Evolutionary conservation across 2,888 invertebrate species (phyloP).

Genomic region (Leptinotarsa juncta): DNA sequence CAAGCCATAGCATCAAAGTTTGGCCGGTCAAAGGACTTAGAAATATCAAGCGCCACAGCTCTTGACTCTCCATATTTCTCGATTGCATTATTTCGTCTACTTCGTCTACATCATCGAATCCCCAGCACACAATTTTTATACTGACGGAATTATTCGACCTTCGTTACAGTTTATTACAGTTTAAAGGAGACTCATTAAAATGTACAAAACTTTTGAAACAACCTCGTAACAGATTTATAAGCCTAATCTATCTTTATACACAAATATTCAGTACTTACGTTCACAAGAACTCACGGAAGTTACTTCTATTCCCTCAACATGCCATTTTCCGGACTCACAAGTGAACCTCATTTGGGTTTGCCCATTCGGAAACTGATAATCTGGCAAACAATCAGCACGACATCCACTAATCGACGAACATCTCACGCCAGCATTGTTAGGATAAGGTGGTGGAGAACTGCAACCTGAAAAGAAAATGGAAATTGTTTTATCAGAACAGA

Average conservation of each 20-base stretch:
- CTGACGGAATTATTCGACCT: no score
- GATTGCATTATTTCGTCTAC: no score
- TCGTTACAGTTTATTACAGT: no score
- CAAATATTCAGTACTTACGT: constrained; percentile 64
- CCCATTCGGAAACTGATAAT: constrained; percentile 70
- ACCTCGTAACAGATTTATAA: background rate
- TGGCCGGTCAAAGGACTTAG: no score
- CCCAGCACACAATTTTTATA: no score
- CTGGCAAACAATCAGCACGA: constrained; percentile 65
- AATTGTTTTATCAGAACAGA: no score
- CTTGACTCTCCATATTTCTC: no score
- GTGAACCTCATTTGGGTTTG: constrained; percentile 64
- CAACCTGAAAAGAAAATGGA: constrained; percentile 56
- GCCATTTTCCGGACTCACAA: constrained; percentile 69
- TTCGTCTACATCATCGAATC: no score
- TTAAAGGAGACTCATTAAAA: no score
- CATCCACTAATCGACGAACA: constrained; percentile 67
- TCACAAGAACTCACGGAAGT: constrained; percentile 71
- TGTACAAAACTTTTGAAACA: no score
- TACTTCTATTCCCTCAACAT: constrained; percentile 65
- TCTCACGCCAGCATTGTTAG: constrained; percentile 59
- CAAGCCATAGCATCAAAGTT: no score
- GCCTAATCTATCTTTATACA: background rate
- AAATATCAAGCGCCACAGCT: no score
- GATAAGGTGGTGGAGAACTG: constrained; percentile 54